Evolutionary conservation across 2,888 invertebrate genomes (phyloP), one percentile per base, ranked within the genome.

Genomic region (Pristionchus maxplancki): DNA sequence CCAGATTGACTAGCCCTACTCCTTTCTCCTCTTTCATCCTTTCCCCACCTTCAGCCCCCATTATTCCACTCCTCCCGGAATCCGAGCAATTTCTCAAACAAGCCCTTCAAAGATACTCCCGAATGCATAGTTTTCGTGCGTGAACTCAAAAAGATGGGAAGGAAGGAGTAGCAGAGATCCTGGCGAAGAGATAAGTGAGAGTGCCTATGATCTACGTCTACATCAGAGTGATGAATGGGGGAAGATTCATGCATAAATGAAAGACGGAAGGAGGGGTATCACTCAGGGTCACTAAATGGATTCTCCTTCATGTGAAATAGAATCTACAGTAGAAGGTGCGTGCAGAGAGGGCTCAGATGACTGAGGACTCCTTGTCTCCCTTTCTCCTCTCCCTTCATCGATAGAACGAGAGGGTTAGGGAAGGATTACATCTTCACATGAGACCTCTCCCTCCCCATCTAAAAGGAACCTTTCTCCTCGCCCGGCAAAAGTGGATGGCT

Each of bases 371-470:
- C 44, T 40, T 78, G 78, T 78, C 44, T 78, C 78, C 78, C 78
- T 71, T 71, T 34, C 74, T 34, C 40, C 44, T 34, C 44, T 74
- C 31, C 67, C 40, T 31, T 28, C 44, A 28, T 48, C 44, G 28
- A 78, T 78, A 78, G 78, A 78, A 78, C 78, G 78, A 78, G 78
- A 78, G 78, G 78, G 78, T 78, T 78, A 78, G 78, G 78, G 48
- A 78, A 78, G 78, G 78, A 78, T 78, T 78, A 78, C 78, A 78
- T 78, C 78, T 48, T 78, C 78, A 78, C 78, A 78, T 78, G 78
- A 78, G 78, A 78, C 78, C 78, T 78, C 78, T 78, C 78, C 40
- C 53, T 37, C 53, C 83, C 83, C 48, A 13, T 34, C 83, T 58
- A 83, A 83, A 83, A 83, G 78, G 78, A 78, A 78, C 78, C 78